Conservation (phyloP, 2,797 vertebrate genomes). For the Cichlasoma orientale region DNA sequence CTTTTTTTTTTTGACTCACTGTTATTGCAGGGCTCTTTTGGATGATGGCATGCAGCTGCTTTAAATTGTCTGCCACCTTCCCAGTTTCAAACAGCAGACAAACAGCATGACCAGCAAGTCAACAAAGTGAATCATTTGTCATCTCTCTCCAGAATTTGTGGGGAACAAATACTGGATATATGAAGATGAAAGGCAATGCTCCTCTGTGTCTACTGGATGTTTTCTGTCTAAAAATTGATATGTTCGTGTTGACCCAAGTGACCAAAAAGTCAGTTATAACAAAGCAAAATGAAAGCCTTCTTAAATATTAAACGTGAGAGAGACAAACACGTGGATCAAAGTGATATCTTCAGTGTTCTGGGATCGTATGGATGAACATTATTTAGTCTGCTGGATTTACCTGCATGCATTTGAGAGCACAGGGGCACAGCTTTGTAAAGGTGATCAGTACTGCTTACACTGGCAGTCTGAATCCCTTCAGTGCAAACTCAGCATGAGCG, state of each 20-base stretch:
- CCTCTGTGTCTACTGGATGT: background rate
- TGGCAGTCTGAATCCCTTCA: background rate
- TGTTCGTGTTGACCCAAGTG: background rate
- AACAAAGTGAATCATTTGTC: background rate
- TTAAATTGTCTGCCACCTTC: background rate
- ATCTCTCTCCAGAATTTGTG: background rate
- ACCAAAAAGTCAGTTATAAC: too few relatives aligned
- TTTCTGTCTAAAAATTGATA: background rate
- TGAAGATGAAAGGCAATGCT: background rate
- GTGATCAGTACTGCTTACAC: background rate
- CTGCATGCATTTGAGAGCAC: background rate
- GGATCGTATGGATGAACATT: background rate
- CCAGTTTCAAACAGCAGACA: background rate
- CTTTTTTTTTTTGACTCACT: background rate
- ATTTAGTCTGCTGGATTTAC: background rate
- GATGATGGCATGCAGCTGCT: background rate
- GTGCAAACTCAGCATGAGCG: background rate
- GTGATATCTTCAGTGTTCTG: background rate
- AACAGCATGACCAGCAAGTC: background rate
- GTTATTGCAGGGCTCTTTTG: background rate
- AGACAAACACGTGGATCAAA: background rate
- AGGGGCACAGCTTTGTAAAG: background rate
- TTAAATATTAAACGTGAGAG: background rate
- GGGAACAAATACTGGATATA: background rate
- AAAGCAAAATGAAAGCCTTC: too few relatives aligned